Evolutionary conservation across 2,797 vertebrate genomes (phyloP).

Genomic region (Epinephelus coioides): DNA sequence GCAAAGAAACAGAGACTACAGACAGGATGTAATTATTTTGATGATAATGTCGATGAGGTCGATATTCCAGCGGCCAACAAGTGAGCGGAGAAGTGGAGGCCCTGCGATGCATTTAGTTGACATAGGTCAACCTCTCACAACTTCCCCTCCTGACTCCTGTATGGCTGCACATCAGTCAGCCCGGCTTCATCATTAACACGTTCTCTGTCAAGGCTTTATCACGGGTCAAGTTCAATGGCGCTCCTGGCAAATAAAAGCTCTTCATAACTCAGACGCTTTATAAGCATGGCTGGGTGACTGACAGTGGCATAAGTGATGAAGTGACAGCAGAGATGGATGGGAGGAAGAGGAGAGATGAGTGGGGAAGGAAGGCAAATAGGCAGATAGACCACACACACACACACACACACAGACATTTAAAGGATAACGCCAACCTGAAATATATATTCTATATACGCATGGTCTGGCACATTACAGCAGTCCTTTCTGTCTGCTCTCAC

Average conservation of each 20-base stretch:
- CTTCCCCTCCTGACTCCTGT: slow-evolving; percentile 49
- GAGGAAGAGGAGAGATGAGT: slow-evolving; percentile 33
- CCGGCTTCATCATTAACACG: slow-evolving; percentile 69
- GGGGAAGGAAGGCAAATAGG: slow-evolving; percentile 32
- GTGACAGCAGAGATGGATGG: slow-evolving; percentile 60
- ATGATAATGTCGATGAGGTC: slow-evolving; percentile 43
- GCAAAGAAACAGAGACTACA: background rate
- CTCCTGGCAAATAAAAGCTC: slow-evolving; percentile 73
- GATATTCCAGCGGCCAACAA: slow-evolving; percentile 48
- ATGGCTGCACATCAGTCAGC: slow-evolving; percentile 70
- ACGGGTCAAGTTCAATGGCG: slow-evolving; percentile 75
- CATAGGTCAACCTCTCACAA: slow-evolving; percentile 72
- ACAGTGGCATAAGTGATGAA: slow-evolving; percentile 68
- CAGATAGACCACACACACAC: background rate
- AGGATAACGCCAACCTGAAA: background rate
- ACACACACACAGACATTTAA: background rate
- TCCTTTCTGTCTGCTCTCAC: slow-evolving; percentile 11
- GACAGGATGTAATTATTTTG: slow-evolving; percentile 51
- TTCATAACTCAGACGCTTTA: slow-evolving; percentile 74
- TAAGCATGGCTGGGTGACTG: slow-evolving; percentile 75
- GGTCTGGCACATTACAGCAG: background rate
- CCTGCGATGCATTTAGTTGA: slow-evolving; percentile 38
- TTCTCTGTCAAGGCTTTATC: slow-evolving; percentile 75
- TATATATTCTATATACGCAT: background rate
- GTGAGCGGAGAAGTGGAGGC: slow-evolving; percentile 29